Base-by-base conservation (phyloP, 2,113 vertebrate genomes). In the Cranoglanis bouderius region DNA sequence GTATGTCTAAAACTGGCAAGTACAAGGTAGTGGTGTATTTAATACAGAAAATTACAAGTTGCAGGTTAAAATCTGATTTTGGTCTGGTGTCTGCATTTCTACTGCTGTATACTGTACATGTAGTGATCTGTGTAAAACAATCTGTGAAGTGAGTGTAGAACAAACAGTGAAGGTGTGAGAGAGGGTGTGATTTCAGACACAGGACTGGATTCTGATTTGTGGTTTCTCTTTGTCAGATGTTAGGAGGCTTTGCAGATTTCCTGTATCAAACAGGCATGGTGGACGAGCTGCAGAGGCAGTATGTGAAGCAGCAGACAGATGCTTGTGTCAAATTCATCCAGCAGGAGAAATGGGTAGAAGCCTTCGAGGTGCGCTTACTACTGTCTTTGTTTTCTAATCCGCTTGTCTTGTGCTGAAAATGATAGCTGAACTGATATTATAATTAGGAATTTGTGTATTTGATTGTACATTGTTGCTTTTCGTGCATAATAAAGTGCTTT, bases 321-420 rank as follows among this genome's bases (percentile, higher is more conserved):
- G 74, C 91, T 7, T 93, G 90, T 9, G 82, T 96, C 83, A 86
- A 92, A 61, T 93, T 96, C 57, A 97, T 97, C 91, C 94, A 95
- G 88, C 84, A 96, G 89, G 74, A 96, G 94, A 95, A 96, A 91
- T 91, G 93, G 97, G 75, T 94, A 32, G 92, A 95, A 90, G 96
- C 96, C 87, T 96, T 97, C 95, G 26, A 96, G 94, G 96, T 96
- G 85, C 16, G 38, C 16, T 6, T 49, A 32, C 1, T 7, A 12
- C 0, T 1, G 19, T 21, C 32, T 35, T 81, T 80, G 77, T 19
- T 57, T 82, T 21, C 51, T 59, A 57, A 38, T 1, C 7, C 7
- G 3, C n/a, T 35, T 35, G 32, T 82, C 9, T 43, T 55, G 12
- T 74, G 65, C 43, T 85, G 32, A 38, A 38, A 55, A 57, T 75